Evolutionary conservation across 2,888 invertebrate genomes (phyloP).

Genomic region (Nemoura dubitans): DNA sequence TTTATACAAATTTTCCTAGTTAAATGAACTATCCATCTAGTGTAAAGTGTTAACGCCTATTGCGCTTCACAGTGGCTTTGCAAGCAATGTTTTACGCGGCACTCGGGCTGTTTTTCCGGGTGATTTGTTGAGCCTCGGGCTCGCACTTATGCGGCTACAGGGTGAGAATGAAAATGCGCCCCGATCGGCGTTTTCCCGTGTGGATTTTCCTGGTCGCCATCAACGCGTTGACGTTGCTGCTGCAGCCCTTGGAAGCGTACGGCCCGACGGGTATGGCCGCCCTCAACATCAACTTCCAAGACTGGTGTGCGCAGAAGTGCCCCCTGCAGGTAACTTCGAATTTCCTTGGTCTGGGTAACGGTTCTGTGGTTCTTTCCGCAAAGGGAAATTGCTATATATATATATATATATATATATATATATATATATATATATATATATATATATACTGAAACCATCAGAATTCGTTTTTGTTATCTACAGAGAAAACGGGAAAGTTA

Average conservation of each 20-base stretch:
- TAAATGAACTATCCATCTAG: too few relatives aligned
- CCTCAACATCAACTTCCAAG: slow-evolving; percentile 43
- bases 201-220: background rate
- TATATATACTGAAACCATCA: too few relatives aligned
- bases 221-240: background rate
- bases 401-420: too few relatives aligned
- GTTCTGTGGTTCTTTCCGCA: too few relatives aligned
- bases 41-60: background rate
- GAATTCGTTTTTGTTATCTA: too few relatives aligned
- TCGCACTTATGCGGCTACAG: background rate
- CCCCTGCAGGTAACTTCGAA: slow-evolving; percentile 45
- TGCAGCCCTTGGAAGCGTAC: background rate
- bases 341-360: background rate
- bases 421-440: too few relatives aligned
- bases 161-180: background rate
- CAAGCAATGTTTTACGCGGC: background rate
- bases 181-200: background rate
- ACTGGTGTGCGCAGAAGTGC: slow-evolving; percentile 44
- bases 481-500: too few relatives aligned
- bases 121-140: background rate
- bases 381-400: too few relatives aligned
- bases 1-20: too few relatives aligned
- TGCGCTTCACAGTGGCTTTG: background rate
- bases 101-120: background rate
- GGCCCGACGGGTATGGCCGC: background rate